These are phyloP conservation scores for Trachelus iudaicus DNA, from an alignment of 2,888 invertebrate genomes.

Conservation along the genomic window DNA sequence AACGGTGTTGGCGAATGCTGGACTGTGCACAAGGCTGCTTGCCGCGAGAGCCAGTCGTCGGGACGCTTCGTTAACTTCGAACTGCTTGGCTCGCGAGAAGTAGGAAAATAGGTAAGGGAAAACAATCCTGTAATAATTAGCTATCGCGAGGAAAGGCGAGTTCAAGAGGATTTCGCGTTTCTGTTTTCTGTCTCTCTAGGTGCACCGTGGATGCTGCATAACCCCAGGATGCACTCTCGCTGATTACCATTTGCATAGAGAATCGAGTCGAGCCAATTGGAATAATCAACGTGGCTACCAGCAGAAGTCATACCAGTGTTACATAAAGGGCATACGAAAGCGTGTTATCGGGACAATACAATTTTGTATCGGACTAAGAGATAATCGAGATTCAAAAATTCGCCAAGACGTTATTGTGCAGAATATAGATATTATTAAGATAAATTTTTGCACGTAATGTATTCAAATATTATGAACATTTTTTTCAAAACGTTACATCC, in stretches of 20 bases:
- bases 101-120: background rate
- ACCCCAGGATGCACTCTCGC: constrained; percentile 52
- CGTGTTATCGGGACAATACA: background rate
- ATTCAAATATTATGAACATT: background rate
- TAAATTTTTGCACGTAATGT: background rate
- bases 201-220: constrained; percentile 21
- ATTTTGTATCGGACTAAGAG: background rate
- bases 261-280: constrained; percentile 36
- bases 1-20: background rate
- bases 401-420: background rate
- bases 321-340: background rate
- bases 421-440: background rate
- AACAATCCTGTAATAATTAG: background rate
- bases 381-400: background rate
- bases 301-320: background rate
- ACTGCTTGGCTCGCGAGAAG: background rate
- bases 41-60: background rate
- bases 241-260: constrained; percentile 57
- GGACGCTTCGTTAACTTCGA: background rate
- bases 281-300: constrained; percentile 29
- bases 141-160: background rate
- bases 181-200: background rate
- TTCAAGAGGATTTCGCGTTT: background rate
- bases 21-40: background rate
- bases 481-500: too few species aligned